These are phyloP conservation scores for Lathronympha strigana DNA, from an alignment of 2,888 invertebrate species.

Conservation along the genomic window DNA sequence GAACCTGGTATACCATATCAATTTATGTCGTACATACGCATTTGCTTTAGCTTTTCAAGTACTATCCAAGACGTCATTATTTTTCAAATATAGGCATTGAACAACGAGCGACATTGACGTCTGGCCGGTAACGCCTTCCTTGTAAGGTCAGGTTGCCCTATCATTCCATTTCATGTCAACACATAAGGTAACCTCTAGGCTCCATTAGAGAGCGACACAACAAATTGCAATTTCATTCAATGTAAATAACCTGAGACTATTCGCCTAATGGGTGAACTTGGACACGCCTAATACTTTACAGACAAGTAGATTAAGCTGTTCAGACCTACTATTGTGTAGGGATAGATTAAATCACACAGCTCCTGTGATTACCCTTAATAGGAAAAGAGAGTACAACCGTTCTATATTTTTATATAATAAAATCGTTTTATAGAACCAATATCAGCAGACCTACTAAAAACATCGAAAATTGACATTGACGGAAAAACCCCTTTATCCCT, in stretches of 20 bases:
- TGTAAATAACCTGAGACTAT: conserved; percentile 68
- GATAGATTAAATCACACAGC: conserved; percentile 60
- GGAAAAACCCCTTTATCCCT: too few species aligned
- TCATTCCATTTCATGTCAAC: conserved; percentile 53
- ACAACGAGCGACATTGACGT: conserved; percentile 71
- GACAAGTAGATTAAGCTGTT: conserved; percentile 69
- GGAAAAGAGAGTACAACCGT: conserved; percentile 32
- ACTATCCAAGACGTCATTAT: conserved; percentile 48
- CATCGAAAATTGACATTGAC: too few species aligned
- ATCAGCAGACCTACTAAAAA: too few species aligned
- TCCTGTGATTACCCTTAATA: conserved; percentile 57
- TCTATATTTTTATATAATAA: neutral
- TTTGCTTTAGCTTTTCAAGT: neutral
- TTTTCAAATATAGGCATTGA: conserved; percentile 60
- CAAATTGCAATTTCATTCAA: conserved; percentile 82
- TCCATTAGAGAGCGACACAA: conserved; percentile 64
- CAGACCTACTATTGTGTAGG: conserved; percentile 62
- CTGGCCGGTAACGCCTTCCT: conserved; percentile 57
- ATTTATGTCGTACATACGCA: conserved; percentile 5
- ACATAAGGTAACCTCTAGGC: conserved; percentile 64
- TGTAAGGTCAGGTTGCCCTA: conserved; percentile 61
- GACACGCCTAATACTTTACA: conserved; percentile 73
- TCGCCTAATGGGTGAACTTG: conserved; percentile 69
- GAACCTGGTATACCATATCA: neutral
- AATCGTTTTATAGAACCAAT: neutral